Evolutionary conservation across 2,797 vertebrate species (phyloP), one percentile per base, ranked within the genome.

Genomic region (Phylloscopus collybita): DNA sequence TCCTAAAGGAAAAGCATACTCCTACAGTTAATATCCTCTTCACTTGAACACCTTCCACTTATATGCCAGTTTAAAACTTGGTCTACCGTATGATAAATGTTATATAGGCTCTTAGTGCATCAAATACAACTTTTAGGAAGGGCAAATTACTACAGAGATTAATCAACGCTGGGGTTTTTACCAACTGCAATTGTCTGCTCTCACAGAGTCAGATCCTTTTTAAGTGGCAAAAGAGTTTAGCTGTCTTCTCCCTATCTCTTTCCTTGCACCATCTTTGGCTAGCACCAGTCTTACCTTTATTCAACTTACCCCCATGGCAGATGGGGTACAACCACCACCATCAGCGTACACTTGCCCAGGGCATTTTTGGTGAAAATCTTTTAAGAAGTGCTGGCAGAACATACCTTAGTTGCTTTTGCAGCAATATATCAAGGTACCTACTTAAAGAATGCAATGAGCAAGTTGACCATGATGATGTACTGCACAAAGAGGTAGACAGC

Each of bases 391-490:
- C 8, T 73, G 49, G 17, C 32, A 87, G 44, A 81, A 66, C 7
- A 53, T 4, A 11, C 2, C 0, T 10, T n/a, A 47, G 34, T 34
- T 72, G 32, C 9, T 54, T 75, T 88, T 88, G 45, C 40, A 72
- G 82, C 7, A 40, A 32, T 22, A 44, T 80, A 61, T 23, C 47
- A 74, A 20, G 21, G 60, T 93, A 95, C 99, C 70, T 98, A 99
- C 99, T 99, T 99, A 96, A 99, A 99, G 97, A 99, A 99, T 76
- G 99, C 98, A 81, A 99, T 99, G 84, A 99, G 98, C 78, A 99
- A 98, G 97, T 99, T 99, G 98, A 99, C 99, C 99, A 99, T 99
- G 97, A 99, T 99, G 97, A 99, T 99, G 80, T 99, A 99, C 80
- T 99, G 99, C 92, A 99, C 98, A 85, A 99, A 99, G 93, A 99